These are phyloP conservation scores for Papilio gigon DNA, from an alignment of 2,888 invertebrate species.

Conservation along the genomic window DNA sequence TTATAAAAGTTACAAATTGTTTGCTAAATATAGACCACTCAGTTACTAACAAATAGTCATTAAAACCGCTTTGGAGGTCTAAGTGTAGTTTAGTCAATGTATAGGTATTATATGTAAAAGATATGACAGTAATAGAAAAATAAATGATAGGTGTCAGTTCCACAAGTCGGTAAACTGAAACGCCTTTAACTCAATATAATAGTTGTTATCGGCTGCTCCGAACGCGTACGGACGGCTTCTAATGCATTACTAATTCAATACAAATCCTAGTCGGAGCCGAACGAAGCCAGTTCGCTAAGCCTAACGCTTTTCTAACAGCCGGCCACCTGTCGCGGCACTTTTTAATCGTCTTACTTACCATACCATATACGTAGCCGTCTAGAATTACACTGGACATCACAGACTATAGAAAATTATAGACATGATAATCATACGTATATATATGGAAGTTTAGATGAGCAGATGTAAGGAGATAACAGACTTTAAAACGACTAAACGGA, in stretches of 20 bases:
- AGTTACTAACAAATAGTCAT: no score
- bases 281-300: conserved; percentile 38
- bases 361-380: conserved; percentile 74
- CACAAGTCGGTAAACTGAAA: background rate
- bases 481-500: no score
- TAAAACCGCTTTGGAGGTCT: no score
- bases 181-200: conserved; percentile 6
- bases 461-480: no score
- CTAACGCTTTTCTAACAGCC: conserved; percentile 76
- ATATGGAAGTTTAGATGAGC: no score
- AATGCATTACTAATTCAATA: conserved; percentile 36
- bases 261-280: conserved; percentile 34
- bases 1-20: no score
- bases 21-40: no score
- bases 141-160: background rate
- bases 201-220: background rate
- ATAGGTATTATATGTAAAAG: background rate
- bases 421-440: no score
- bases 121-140: background rate
- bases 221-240: conserved; percentile 21
- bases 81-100: no score
- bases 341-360: conserved; percentile 79
- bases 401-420: conserved; percentile 51
- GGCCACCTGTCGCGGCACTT: conserved; percentile 74
- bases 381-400: conserved; percentile 70